Evolutionary conservation across 1,140 invertebrate genomes (phyloP), one percentile per base, ranked within the genome.

Genomic region (Orius laevigatus): DNA sequence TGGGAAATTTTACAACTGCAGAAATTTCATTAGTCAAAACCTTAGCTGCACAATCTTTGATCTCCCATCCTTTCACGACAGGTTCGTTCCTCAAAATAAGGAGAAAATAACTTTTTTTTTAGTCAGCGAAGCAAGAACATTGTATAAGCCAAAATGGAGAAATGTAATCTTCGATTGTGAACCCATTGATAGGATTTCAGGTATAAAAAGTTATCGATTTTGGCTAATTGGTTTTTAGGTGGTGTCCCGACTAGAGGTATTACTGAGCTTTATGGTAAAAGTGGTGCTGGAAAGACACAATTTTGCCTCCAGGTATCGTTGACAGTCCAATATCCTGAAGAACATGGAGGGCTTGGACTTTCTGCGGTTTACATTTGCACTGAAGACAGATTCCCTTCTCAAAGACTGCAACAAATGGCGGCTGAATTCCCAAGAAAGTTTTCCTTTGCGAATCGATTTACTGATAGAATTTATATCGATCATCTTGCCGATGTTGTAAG

Each of bases 271-370:
- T 77, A 74, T 63, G 88, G 87, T 10, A 75, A 78, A 61, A 81
- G 84, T 65, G 81, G 81, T 6, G 71, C 70, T 56, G 87, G 87
- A 12, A 93, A 91, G 69, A 86, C 85, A 1, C 88, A 92, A 64
- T 58, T 91, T 11, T 81, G 78, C 55, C 61, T 93, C 19, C 84
- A 90, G 64, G 59, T 86, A 3, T 65, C 66, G 25, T 60, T 80
- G 5, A 69, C 66, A 45, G 69, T 69, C n/a, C 77, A 80, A 60
- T 61, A 73, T 47, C 66, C 71, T 12, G 36, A 39, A 38, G 38
- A 51, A 14, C 31, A 58, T 12, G 66, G 71, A 41, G 70, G 71
- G 33, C 56, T 71, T 32, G 59, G 59, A 45, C 39, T 39, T 57
- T 81, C 76, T 48, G 77, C 73, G 5, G 70, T 80, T 14, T 87